Evolutionary conservation across 2,113 vertebrate species (phyloP).

Genomic region (Antechinus flavipes): DNA sequence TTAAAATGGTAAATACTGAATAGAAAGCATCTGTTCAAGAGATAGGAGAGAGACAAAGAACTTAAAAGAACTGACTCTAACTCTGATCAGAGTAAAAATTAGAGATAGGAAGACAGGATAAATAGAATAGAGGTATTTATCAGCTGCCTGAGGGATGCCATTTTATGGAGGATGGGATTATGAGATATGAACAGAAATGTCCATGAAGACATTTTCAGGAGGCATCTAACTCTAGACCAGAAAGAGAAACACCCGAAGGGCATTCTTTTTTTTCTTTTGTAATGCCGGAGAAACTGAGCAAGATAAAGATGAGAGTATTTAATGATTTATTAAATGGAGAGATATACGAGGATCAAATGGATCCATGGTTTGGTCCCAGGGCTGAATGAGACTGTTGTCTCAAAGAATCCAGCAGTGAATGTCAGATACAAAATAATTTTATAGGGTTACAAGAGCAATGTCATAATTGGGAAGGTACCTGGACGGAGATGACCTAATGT

Average conservation of each 20-base stretch:
- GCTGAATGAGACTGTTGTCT: too few relatives aligned
- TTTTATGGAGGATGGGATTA: not conserved
- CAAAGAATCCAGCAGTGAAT: too few relatives aligned
- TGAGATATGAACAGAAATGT: not conserved
- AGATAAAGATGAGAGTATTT: too few relatives aligned
- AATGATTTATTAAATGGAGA: too few relatives aligned
- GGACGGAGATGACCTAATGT: too few relatives aligned
- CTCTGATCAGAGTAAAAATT: not conserved
- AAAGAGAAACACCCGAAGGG: not conserved
- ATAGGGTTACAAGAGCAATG: too few relatives aligned
- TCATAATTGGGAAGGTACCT: too few relatives aligned
- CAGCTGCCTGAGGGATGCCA: not conserved
- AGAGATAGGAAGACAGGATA: not conserved
- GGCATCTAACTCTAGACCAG: not conserved
- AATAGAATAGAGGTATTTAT: not conserved
- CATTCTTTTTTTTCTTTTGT: not conserved
- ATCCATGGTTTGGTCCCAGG: too few relatives aligned
- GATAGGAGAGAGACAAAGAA: not conserved
- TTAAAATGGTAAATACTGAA: not conserved
- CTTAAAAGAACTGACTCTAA: not conserved
- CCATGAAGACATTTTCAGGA: not conserved
- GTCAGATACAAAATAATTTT: too few relatives aligned
- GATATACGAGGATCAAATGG: too few relatives aligned
- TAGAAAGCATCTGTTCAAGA: not conserved
- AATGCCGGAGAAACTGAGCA: too few relatives aligned